phyloP scores from a whole-genome alignment of 2,888 invertebrate genomes.

The Athalia rosae region DNA sequence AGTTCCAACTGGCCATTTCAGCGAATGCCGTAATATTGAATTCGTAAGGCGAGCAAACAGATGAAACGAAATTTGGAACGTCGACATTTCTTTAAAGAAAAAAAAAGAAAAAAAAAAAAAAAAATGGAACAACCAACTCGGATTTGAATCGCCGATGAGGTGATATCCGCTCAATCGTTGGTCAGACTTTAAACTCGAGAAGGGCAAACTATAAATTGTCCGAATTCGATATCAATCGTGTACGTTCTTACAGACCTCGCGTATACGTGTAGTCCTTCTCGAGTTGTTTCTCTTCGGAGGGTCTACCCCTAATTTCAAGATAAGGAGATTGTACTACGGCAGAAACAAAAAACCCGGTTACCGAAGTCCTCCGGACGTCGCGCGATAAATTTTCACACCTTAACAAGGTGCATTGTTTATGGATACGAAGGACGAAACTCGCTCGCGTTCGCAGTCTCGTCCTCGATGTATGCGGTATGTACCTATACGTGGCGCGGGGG shows the following conservation, averaged over 20 bases:
- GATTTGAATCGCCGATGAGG: too few relatives aligned
- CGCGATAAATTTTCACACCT: conserved; percentile 24
- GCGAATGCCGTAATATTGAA: not conserved
- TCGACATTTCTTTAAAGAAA: too few relatives aligned
- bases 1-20: not conserved
- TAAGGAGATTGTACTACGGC: not conserved
- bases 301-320: conserved; percentile 5
- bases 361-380: not conserved
- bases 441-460: not conserved
- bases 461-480: not conserved
- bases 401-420: conserved; percentile 41
- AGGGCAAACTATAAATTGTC: too few relatives aligned
- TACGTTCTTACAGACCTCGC: not conserved
- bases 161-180: too few relatives aligned
- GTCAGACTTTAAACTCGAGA: too few relatives aligned
- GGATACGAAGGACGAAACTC: not conserved
- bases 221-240: too few relatives aligned
- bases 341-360: not conserved
- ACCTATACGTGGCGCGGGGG: not conserved
- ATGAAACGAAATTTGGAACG: too few relatives aligned
- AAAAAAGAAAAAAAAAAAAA: too few relatives aligned
- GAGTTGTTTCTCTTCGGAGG: too few relatives aligned
- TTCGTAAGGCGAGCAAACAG: conserved; percentile 5
- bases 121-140: too few relatives aligned
- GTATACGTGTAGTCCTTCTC: not conserved